Evolutionary conservation across 2,797 vertebrate species (phyloP), one percentile per base, ranked within the genome.

Genomic region (Lacerta bilineata): DNA sequence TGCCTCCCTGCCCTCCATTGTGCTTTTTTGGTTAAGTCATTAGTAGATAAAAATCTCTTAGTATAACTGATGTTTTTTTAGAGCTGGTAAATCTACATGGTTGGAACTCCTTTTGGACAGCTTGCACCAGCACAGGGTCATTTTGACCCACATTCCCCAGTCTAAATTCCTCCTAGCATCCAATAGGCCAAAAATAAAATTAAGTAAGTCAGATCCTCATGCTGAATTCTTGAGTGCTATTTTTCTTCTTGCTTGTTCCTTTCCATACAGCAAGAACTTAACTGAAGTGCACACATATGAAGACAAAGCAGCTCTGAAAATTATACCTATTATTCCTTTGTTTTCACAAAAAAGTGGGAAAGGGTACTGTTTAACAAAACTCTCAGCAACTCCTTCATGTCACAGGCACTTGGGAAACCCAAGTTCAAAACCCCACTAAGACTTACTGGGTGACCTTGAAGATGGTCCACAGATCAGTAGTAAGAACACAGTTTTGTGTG

Each of bases 61-160:
- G 91, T 84, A 97, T 95, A 96, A 96, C 84, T 86, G 94, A 93
- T 90, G 50, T 92, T 95, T 94, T 95, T 96, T 97, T 94, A 96
- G 90, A 93, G 90, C 90, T 61, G 80, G 93, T 93, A 94, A 97
- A 93, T 93, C 95, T 43, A 0, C 88, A 92, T 92, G 94, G 95
- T 93, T 92, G 86, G 74, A 91, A 90, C 94, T 95, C 93, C 29
- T 0, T 11, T 95, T 94, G 94, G 93, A 91, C 3, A 0, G 68
- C 92, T 92, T 93, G 94, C 71, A 93, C 84, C 78, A 84, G 90
- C 55, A 68, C 71, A 74, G 75, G 77, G 29, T 95, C 95, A 95
- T 84, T 84, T 10, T 88, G 87, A 95, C 93, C 93, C 93, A 89
- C 95, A 83, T 95, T 95, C 86, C 88, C 92, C 90, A 86, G 80